A percentile compares a stretch with the other conserved stretches of the same genome.
Evolutionary conservation across 2,888 invertebrate species (phyloP).

Genomic region (Reticulitermes lucifugus): DNA sequence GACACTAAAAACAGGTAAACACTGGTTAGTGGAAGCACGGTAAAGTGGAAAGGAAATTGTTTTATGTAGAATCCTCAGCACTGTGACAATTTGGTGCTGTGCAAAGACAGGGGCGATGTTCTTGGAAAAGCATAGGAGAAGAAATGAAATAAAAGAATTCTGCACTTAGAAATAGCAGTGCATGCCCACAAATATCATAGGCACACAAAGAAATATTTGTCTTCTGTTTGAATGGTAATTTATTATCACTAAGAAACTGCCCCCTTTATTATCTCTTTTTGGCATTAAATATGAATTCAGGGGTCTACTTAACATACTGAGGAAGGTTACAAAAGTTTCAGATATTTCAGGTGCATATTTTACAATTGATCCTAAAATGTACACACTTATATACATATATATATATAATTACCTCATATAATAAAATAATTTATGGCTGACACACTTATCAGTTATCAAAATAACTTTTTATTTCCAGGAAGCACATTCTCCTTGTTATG

Average conservation of each 20-base stretch:
- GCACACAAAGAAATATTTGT: too few relatives aligned
- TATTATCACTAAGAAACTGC: slow-evolving; percentile 2
- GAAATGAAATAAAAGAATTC: too few relatives aligned
- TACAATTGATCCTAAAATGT: slow-evolving; percentile 6
- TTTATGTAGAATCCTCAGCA: too few relatives aligned
- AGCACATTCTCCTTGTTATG: not conserved
- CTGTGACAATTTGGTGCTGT: too few relatives aligned
- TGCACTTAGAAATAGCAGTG: too few relatives aligned
- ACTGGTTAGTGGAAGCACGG: too few relatives aligned
- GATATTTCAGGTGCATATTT: not conserved
- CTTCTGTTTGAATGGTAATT: not conserved
- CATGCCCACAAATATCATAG: too few relatives aligned
- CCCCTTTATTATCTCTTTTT: not conserved
- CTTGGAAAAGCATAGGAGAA: too few relatives aligned
- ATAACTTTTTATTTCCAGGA: slow-evolving; percentile 2
- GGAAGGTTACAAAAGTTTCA: slow-evolving; percentile 5
- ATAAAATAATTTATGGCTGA: slow-evolving; percentile 9
- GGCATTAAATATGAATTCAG: not conserved
- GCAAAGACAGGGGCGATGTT: too few relatives aligned
- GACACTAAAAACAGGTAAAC: too few relatives aligned
- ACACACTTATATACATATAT: slow-evolving; percentile 24
- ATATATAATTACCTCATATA: not conserved
- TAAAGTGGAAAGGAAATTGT: too few relatives aligned
- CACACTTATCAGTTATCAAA: slow-evolving; percentile 7
- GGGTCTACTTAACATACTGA: slow-evolving; percentile 5